Conservation (phyloP, 2,888 invertebrate species). For the Tryphoninae sp. region DNA sequence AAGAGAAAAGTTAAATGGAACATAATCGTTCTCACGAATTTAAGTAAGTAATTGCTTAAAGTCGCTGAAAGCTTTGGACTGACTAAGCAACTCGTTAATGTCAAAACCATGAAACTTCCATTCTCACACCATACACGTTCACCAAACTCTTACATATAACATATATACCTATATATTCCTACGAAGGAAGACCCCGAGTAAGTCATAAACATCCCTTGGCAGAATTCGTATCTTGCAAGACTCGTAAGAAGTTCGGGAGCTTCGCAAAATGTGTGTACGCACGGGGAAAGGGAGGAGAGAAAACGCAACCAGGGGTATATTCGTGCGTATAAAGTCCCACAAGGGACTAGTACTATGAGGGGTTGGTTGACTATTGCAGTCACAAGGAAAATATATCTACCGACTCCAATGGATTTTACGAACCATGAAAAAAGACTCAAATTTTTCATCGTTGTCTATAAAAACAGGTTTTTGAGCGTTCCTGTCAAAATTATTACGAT, state of each 20-base stretch:
- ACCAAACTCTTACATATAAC: conserved; percentile 10
- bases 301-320: conserved; percentile 21
- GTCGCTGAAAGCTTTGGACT: conserved; percentile 26
- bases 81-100: conserved; percentile 20
- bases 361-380: conserved; percentile 32
- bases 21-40: neutral
- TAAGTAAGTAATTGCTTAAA: conserved; percentile 18
- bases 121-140: neutral
- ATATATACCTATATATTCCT: neutral
- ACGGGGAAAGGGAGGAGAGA: conserved; percentile 22
- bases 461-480: no score
- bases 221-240: conserved; percentile 41
- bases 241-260: conserved; percentile 53
- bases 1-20: neutral
- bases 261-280: conserved; percentile 44
- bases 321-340: conserved; percentile 42
- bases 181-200: conserved; percentile 35
- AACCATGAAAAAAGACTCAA: neutral
- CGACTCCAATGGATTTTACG: conserved; percentile 25
- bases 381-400: conserved; percentile 39
- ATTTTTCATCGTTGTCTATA: no score
- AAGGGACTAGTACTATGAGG: conserved; percentile 51
- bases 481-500: neutral
- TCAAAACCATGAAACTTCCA: conserved; percentile 13
- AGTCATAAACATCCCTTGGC: conserved; percentile 54